Conservation (phyloP, 1,140 invertebrate species). For the Anagrus nilaparvatae region DNA sequence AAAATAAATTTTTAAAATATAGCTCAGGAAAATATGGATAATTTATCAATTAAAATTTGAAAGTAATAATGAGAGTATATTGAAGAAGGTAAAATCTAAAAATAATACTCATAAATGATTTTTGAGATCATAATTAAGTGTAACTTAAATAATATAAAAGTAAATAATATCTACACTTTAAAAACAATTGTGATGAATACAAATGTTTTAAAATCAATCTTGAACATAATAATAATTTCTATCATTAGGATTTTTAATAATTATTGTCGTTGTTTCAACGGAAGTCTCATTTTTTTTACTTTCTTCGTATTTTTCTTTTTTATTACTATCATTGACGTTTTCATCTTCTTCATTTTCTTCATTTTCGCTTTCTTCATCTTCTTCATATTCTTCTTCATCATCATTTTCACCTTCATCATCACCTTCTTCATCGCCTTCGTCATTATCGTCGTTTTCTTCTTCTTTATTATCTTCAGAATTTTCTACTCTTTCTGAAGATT, state of each 20-base stretch:
- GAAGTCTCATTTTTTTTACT: not conserved
- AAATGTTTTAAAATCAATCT: not conserved
- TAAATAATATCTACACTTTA: no score
- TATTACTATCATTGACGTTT: no score
- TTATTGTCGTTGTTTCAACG: not conserved
- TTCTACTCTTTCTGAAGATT: not conserved
- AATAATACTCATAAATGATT: no score
- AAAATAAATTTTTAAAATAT: no score
- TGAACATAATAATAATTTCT: slow-evolving; percentile 18
- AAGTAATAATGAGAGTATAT: no score
- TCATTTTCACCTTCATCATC: not conserved
- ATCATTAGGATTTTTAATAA: slow-evolving; percentile 17
- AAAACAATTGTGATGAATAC: not conserved
- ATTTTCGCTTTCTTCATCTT: not conserved
- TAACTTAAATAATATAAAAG: no score
- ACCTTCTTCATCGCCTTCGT: slow-evolving; percentile 13
- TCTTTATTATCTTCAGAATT: not conserved
- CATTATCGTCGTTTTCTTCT: slow-evolving; percentile 3
- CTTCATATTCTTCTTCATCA: slow-evolving; percentile 1
- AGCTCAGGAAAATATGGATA: no score
- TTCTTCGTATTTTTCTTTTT: not conserved
- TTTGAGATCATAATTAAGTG: no score
- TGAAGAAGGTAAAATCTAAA: no score
- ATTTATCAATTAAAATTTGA: no score
- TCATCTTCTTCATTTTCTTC: slow-evolving; percentile 5